Percentiles rank a stretch among this genome's conserved stretches.
phyloP scores from a whole-genome alignment of 2,888 invertebrate species.

The Stenurella melanura region DNA sequence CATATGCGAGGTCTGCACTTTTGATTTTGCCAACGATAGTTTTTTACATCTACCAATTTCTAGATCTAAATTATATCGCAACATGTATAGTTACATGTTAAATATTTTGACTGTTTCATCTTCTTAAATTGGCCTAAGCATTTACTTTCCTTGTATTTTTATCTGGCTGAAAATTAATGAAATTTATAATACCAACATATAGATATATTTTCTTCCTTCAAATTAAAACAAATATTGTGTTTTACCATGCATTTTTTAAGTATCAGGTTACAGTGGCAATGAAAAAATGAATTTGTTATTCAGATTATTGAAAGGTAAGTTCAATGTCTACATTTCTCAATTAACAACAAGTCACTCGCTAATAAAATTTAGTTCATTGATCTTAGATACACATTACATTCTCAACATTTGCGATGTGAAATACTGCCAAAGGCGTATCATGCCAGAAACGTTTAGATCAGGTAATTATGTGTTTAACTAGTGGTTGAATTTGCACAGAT shows the following conservation, averaged over 20 bases:
- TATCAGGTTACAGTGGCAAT: conserved; percentile 31
- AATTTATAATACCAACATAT: not conserved
- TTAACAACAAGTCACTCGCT: conserved; percentile 26
- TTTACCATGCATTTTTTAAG: conserved; percentile 2
- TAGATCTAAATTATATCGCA: too few relatives aligned
- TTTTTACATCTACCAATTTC: too few relatives aligned
- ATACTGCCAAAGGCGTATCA: not conserved
- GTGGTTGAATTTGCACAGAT: too few relatives aligned
- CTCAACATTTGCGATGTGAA: conserved; percentile 1
- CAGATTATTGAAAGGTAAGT: conserved; percentile 39
- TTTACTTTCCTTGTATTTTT: too few relatives aligned
- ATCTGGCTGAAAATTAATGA: too few relatives aligned
- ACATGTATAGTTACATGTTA: too few relatives aligned
- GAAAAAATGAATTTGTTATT: conserved; percentile 40
- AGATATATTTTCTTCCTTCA: conserved; percentile 4
- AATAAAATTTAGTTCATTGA: conserved; percentile 45
- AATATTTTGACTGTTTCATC: too few relatives aligned
- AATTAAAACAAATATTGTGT: not conserved
- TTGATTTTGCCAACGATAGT: too few relatives aligned
- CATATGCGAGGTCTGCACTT: too few relatives aligned
- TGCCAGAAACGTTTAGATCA: not conserved
- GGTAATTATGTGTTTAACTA: too few relatives aligned
- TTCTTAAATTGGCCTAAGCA: too few relatives aligned
- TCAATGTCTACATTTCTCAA: conserved; percentile 40
- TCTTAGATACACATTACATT: conserved; percentile 40